Percentiles rank a stretch among this genome's conserved stretches.
These are phyloP conservation scores for Artibeus lituratus DNA, from an alignment of 2,797 vertebrate genomes.

Conservation along the genomic window DNA sequence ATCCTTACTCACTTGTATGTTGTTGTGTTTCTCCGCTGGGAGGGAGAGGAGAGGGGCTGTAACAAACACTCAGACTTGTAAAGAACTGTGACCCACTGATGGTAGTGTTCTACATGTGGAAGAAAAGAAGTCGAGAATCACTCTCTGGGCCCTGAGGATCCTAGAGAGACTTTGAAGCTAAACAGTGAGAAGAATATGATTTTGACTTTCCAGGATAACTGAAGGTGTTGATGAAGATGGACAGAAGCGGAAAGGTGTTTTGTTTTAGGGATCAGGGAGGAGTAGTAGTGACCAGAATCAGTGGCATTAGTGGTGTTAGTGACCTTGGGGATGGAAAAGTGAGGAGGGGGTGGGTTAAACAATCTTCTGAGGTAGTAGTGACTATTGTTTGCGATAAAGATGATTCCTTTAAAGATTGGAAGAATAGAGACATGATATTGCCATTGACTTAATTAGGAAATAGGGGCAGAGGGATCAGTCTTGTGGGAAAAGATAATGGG, in stretches of 20 bases:
- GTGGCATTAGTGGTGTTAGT: not conserved
- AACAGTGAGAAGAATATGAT: not conserved
- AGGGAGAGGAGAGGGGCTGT: not conserved
- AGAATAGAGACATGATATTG: not conserved
- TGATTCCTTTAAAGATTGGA: not conserved
- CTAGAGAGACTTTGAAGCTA: not conserved
- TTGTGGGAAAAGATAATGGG: not conserved
- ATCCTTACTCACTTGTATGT: not conserved
- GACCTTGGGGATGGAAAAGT: not conserved
- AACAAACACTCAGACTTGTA: not conserved
- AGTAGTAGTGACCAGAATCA: not conserved
- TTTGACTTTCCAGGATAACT: not conserved
- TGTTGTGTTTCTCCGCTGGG: not conserved
- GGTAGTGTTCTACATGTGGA: not conserved
- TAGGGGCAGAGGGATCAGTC: not conserved
- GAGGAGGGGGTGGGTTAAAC: not conserved
- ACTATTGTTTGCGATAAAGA: not conserved
- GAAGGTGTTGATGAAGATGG: not conserved
- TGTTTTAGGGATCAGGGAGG: not conserved
- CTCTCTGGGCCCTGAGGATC: not conserved
- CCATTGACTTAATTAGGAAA: not conserved
- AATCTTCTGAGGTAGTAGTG: not conserved
- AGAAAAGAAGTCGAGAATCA: not conserved
- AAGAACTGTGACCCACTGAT: not conserved
- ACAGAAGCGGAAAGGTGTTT: not conserved